phyloP scores from a whole-genome alignment of 2,797 vertebrate genomes.

The Odontamblyopus lacepedii region DNA sequence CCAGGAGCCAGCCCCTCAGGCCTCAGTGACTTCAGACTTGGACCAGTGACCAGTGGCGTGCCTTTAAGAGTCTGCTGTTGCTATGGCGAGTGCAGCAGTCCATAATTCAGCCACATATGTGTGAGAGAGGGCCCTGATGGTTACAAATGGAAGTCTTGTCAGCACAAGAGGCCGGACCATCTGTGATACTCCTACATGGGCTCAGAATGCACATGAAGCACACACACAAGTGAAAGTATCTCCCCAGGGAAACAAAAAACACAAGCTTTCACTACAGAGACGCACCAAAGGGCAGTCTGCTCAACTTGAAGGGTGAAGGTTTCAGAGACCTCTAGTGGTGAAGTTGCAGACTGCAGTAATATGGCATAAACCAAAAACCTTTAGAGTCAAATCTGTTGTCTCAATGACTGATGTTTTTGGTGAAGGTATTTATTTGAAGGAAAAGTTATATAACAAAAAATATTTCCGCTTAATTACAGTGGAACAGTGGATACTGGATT shows the following conservation, averaged over 20 bases:
- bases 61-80: slow-evolving; percentile 54
- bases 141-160: slow-evolving; percentile 74
- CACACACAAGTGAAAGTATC: slow-evolving; percentile 21
- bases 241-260: slow-evolving; percentile 14
- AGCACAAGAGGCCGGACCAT: slow-evolving; percentile 65
- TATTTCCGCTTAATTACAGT: neutral
- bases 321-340: slow-evolving; percentile 9
- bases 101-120: slow-evolving; percentile 36
- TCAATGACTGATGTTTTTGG: neutral
- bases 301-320: neutral
- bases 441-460: neutral
- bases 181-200: slow-evolving; percentile 69
- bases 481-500: neutral
- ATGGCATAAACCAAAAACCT: neutral
- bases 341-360: neutral
- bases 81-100: slow-evolving; percentile 64
- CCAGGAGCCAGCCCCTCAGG: slow-evolving; percentile 53
- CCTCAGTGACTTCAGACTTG: slow-evolving; percentile 53
- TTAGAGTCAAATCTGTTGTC: neutral
- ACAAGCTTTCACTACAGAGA: slow-evolving; percentile 3
- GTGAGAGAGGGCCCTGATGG: slow-evolving; percentile 51
- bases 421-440: neutral
- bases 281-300: neutral
- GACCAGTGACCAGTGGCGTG: slow-evolving; percentile 42
- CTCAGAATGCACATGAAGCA: slow-evolving; percentile 28